Conservation (phyloP, 2,797 vertebrate species). For the Sparidentex hasta region DNA sequence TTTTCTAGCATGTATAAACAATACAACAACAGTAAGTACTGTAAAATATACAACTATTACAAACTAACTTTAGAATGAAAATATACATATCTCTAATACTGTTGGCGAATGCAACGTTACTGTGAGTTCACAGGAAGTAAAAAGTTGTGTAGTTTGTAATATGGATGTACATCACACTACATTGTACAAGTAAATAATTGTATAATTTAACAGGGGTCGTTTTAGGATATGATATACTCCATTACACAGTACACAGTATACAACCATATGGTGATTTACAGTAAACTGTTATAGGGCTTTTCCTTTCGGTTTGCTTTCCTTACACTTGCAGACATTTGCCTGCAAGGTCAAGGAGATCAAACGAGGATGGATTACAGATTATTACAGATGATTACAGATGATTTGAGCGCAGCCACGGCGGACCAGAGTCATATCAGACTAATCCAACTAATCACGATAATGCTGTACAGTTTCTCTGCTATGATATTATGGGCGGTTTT, state of each 20-base stretch:
- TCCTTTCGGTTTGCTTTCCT: slow-evolving; percentile 5
- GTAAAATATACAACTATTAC: too few species aligned
- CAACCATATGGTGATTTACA: background rate
- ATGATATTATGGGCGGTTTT: slow-evolving; percentile 18
- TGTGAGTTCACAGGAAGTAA: too few species aligned
- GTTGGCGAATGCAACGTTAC: too few species aligned
- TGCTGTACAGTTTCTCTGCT: slow-evolving; percentile 39
- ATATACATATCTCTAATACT: too few species aligned
- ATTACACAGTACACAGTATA: background rate
- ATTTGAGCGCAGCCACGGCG: slow-evolving; percentile 25
- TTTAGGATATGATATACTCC: background rate
- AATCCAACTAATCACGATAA: slow-evolving; percentile 56
- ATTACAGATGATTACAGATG: background rate
- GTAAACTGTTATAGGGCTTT: background rate
- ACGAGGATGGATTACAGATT: slow-evolving; percentile 20
- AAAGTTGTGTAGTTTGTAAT: too few species aligned
- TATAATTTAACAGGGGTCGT: background rate
- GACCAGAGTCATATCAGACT: slow-evolving; percentile 41
- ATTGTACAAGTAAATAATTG: too few species aligned
- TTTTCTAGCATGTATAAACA: too few species aligned
- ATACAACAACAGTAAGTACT: too few species aligned
- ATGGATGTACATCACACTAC: too few species aligned
- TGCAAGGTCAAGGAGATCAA: slow-evolving; percentile 40
- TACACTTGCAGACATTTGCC: slow-evolving; percentile 14
- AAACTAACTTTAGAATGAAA: too few species aligned